These are phyloP conservation scores for Liodrosophila aerea DNA, from an alignment of 2,888 invertebrate genomes.

Conservation along the genomic window DNA sequence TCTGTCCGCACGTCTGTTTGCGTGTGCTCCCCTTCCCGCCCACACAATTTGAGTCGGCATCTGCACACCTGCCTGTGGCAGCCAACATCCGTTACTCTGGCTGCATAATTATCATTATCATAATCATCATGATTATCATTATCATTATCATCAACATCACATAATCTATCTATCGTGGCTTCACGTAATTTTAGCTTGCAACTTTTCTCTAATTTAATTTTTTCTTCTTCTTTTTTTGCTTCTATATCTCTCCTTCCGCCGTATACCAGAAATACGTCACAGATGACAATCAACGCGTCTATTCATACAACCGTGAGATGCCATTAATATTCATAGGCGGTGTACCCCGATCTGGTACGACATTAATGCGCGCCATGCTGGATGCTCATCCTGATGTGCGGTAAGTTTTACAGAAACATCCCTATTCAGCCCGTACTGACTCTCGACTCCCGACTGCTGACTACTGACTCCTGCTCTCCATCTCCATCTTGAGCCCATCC, in stretches of 20 bases:
- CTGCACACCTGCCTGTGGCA: conserved; percentile 24
- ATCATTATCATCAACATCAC: conserved; percentile 31
- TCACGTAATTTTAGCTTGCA: conserved; percentile 63
- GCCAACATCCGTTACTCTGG: conserved; percentile 35
- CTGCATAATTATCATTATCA: conserved; percentile 26
- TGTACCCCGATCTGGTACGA: conserved; percentile 98
- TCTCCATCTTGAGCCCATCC: too few relatives aligned
- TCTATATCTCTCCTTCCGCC: conserved; percentile 2
- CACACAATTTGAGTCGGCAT: conserved; percentile 43
- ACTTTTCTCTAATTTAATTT: conserved; percentile 62
- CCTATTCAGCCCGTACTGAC: background rate
- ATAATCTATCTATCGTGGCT: conserved; percentile 16
- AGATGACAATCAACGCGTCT: conserved; percentile 86
- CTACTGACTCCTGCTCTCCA: background rate
- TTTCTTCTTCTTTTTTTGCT: background rate
- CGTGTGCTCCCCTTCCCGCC: conserved; percentile 6
- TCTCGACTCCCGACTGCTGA: too few relatives aligned
- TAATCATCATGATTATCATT: conserved; percentile 21
- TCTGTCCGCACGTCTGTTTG: background rate
- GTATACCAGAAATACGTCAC: conserved; percentile 85
- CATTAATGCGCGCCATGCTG: conserved; percentile 98
- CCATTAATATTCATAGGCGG: conserved; percentile 98
- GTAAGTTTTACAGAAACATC: conserved; percentile 81
- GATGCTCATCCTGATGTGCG: conserved; percentile 98
- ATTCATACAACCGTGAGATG: conserved; percentile 92